These are phyloP conservation scores for Elysia chlorotica DNA, from an alignment of 1,140 invertebrate species.

Conservation along the genomic window DNA sequence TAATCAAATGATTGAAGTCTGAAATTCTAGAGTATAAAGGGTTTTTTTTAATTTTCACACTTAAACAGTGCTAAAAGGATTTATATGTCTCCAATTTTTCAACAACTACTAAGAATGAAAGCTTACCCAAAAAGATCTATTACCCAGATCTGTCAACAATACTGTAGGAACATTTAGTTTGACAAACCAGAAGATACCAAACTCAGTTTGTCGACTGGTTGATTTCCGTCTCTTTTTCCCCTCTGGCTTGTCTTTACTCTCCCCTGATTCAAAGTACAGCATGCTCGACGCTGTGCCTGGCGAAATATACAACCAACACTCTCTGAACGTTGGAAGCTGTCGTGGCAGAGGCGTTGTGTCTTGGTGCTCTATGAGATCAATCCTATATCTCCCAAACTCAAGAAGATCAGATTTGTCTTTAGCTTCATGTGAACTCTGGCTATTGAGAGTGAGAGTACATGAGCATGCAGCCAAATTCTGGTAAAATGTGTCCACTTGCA, in stretches of 20 bases:
- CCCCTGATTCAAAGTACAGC: slow-evolving; percentile 56
- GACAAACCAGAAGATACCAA: slow-evolving; percentile 38
- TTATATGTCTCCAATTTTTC: not conserved
- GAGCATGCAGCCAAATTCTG: slow-evolving; percentile 12
- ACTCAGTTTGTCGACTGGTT: slow-evolving; percentile 32
- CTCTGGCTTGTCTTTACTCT: slow-evolving; percentile 26
- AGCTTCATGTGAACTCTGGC: not conserved
- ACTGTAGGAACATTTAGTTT: slow-evolving; percentile 21
- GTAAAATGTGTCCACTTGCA: slow-evolving; percentile 17
- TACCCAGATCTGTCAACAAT: slow-evolving; percentile 23
- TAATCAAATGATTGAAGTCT: not conserved
- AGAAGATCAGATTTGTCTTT: not conserved
- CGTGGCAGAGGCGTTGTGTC: slow-evolving; percentile 1
- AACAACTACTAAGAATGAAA: not conserved
- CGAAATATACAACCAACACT: slow-evolving; percentile 55
- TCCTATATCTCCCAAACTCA: slow-evolving; percentile 36
- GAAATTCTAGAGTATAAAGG: too few relatives aligned
- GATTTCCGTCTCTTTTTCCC: slow-evolving; percentile 24
- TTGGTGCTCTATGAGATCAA: slow-evolving; percentile 25
- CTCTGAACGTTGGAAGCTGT: slow-evolving; percentile 23
- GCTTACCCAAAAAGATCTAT: slow-evolving; percentile 26
- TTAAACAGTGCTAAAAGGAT: not conserved
- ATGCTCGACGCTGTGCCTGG: slow-evolving; percentile 38
- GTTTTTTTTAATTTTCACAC: too few relatives aligned
- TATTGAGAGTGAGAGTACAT: not conserved